These are phyloP conservation scores for Haliclona indistincta DNA, from an alignment of 37 sponge, comb jelly and placozoan genomes.

Conservation along the genomic window DNA sequence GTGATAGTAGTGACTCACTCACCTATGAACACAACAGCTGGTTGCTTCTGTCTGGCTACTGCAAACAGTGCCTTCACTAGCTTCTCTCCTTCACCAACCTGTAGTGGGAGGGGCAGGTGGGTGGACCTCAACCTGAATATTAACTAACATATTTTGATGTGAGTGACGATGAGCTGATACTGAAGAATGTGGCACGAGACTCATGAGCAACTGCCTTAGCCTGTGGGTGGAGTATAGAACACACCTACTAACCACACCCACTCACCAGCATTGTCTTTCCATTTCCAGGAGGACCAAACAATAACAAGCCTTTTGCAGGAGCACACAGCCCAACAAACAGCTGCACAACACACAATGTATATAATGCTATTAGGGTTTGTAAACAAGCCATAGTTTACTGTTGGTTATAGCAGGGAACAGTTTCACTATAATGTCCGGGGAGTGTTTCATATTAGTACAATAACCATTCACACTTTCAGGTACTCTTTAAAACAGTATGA, in stretches of 20 bases:
- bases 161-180: conserved; percentile 82
- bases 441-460: no score
- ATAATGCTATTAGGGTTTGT: no score
- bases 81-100: conserved; percentile 87
- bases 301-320: conserved; percentile 76
- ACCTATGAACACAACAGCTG: conserved; percentile 83
- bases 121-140: conserved; percentile 1
- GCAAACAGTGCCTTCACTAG: conserved; percentile 79
- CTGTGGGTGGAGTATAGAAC: not conserved
- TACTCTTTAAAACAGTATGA: no score
- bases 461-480: no score
- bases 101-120: not conserved
- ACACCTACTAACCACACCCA: not conserved
- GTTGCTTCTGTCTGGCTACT: conserved; percentile 69
- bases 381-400: no score
- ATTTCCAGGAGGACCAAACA: conserved; percentile 93
- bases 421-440: no score
- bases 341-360: no score
- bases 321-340: conserved; percentile 76
- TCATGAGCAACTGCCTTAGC: conserved; percentile 84
- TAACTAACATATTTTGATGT: conserved; percentile 76
- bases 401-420: no score
- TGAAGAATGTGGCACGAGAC: conserved; percentile 74
- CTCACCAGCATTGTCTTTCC: conserved; percentile 88
- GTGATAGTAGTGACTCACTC: not conserved